phyloP scores from a whole-genome alignment of 1,140 invertebrate genomes.

The Rhizoglyphus robini region DNA sequence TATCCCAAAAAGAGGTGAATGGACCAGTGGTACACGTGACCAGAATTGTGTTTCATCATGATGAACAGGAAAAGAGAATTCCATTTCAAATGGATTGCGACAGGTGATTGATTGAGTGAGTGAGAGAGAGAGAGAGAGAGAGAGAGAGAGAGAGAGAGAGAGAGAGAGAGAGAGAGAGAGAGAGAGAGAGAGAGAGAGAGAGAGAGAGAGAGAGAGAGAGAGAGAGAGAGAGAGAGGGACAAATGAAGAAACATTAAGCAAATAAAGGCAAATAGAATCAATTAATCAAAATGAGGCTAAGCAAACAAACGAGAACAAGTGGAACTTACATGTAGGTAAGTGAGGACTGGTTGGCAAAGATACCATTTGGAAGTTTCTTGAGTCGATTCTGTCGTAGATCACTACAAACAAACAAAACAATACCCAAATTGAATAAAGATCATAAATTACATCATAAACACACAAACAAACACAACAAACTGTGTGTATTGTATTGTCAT shows the following conservation, averaged over 20 bases:
- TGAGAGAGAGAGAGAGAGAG: too few relatives aligned
- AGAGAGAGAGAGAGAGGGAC: not conserved
- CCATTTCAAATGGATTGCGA: too few relatives aligned
- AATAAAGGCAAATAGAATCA: too few relatives aligned
- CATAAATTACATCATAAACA: not conserved
- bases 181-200: too few relatives aligned
- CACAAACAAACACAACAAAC: too few relatives aligned
- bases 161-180: too few relatives aligned
- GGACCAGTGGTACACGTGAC: too few relatives aligned
- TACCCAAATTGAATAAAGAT: not conserved
- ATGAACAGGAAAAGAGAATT: not conserved
- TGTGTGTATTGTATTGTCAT: too few relatives aligned
- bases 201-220: not conserved
- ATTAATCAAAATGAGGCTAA: not conserved
- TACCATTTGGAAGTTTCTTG: constrained; percentile 23
- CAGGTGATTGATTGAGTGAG: too few relatives aligned
- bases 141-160: too few relatives aligned
- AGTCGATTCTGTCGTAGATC: constrained; percentile 29
- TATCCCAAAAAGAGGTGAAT: not conserved
- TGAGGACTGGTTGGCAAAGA: constrained; percentile 35
- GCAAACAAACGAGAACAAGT: constrained; percentile 21
- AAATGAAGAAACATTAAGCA: too few relatives aligned
- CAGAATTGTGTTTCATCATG: too few relatives aligned
- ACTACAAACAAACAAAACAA: constrained; percentile 17
- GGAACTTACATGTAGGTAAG: constrained; percentile 39